Evolutionary conservation across 30 jellyfish, hydroid and myxozoan species (phyloP), one percentile per base, ranked within the genome.

Genomic region (Turritopsis dohrnii): DNA sequence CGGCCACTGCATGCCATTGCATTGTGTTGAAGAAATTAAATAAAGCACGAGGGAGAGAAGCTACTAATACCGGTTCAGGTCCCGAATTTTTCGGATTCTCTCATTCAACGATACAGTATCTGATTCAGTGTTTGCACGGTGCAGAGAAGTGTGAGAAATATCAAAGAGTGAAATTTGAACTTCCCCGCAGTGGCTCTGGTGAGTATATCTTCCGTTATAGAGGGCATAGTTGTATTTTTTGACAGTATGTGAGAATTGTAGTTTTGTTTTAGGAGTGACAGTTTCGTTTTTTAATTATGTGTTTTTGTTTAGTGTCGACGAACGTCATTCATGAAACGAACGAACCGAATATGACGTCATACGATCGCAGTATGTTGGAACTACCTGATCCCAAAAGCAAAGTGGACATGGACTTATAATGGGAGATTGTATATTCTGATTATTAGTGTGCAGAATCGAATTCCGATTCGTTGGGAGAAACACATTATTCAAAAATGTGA

Each of bases 1-100:
- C 97, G 0, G 97, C 97, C 7, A 91, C 97, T 18, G 97, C 97
- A 1, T 91, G 97, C 73, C 97, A 91, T 74, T 91, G 97, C 81
- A 89, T 93, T 18, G 96, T 91, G 0, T 91, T 91, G 74, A 91
- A 91, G 65, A 82, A 96, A 65, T 54, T 91, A 27, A 91, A 91
- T 74, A 83, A 81, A 66, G 97, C 97, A 71, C 93, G 97, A 0
- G 97, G 97, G 21, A 91, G 88, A 84, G 95, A 84, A 29, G 90
- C 97, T 1, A 91, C 97, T 27, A 91, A 91, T 73, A 91, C 97
- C 28, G 97, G 97, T 1, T 91, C 97, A 19, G 97, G 97, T 7
- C 97, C 97, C 7, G 97, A 91, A 69, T 91, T 91, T 84, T 91
- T 91, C 80, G 97, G 97, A 1, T 91, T 88, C 75, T 91, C 97